Evolutionary conservation across 2,113 vertebrate genomes (phyloP), one percentile per base, ranked within the genome.

Genomic region (Asarcornis scutulata): DNA sequence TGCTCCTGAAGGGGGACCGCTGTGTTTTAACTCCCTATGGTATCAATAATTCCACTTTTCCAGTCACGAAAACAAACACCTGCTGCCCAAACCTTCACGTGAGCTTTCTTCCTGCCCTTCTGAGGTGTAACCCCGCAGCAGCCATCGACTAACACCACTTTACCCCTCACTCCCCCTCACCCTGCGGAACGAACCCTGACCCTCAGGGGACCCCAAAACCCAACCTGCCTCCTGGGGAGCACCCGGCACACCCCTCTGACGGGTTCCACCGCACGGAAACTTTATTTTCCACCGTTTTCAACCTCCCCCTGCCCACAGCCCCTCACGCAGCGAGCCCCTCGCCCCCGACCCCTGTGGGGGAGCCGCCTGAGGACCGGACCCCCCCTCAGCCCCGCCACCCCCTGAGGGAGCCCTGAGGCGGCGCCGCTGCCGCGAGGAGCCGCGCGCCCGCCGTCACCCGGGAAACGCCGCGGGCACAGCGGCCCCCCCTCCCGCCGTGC

Each of bases 111-210:
- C 59, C 40, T 23, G 7, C 32, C 58, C 48, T 89, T 20, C 67
- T 44, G 38, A 40, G 59, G 34, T 20, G 55, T 1, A 59, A 17
- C 40, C 20, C 72, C 40, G 64, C 40, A 59, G 50, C 81, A 74
- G 36, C 64, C 44, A 11, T n/a, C 42, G 32, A 55, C n/a, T 8
- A 52, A 64, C 60, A 13, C 34, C 3, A 6, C 27, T 4, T 0
- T 0, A 32, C 18, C 16, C 9, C 32, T 56, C 26, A 29, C 23
- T 56, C 52, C 58, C 34, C 16, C 63, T 58, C 13, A 0, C 53
- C 48, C 55, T 55, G 36, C 0, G 69, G 22, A 50, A 56, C 32
- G 2, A 67, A 81, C 11, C 64, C 66, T 11, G 20, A 36, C 26
- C 25, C 21, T 8, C 25, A 5, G 1, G 7, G 26, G 23, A 48